A percentile compares a stretch with the other conserved stretches of the same genome.
phyloP scores from a whole-genome alignment of 2,888 invertebrate species.

The Xanthorhoe spadicearia region DNA sequence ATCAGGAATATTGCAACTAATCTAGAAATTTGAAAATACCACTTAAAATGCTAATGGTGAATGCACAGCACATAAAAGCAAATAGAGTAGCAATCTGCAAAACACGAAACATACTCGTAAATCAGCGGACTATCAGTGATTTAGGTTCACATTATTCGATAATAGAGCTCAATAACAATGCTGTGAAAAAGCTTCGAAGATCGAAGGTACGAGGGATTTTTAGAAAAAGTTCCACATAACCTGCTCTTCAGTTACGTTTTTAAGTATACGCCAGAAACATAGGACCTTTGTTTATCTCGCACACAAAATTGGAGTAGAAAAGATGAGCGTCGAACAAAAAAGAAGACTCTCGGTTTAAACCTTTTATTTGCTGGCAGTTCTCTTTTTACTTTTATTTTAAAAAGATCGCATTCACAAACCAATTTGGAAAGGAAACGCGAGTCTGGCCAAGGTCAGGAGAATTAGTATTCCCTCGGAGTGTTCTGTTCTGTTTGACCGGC shows the following conservation, averaged over 20 bases:
- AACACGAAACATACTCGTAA: slow-evolving; percentile 22
- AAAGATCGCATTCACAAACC: slow-evolving; percentile 83
- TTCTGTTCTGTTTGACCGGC: slow-evolving; percentile 75
- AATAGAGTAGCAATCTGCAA: slow-evolving; percentile 22
- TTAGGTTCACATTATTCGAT: slow-evolving; percentile 27
- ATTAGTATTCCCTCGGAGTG: slow-evolving; percentile 81
- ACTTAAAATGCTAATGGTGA: slow-evolving; percentile 7
- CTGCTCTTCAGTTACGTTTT: slow-evolving; percentile 8
- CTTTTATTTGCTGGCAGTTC: slow-evolving; percentile 75
- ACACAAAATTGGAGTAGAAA: slow-evolving; percentile 67
- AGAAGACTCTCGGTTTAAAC: slow-evolving; percentile 72
- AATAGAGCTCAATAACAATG: slow-evolving; percentile 22
- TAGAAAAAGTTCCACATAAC: slow-evolving; percentile 22
- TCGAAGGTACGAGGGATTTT: slow-evolving; percentile 3
- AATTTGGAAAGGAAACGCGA: slow-evolving; percentile 85
- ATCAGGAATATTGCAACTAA: neutral
- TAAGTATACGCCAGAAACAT: slow-evolving; percentile 46
- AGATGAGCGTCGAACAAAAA: slow-evolving; percentile 72
- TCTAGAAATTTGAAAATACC: neutral
- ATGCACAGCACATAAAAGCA: slow-evolving; percentile 14
- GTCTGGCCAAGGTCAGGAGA: slow-evolving; percentile 79
- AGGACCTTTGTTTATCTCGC: slow-evolving; percentile 51
- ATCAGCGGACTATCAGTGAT: slow-evolving; percentile 28
- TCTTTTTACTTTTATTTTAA: slow-evolving; percentile 83
- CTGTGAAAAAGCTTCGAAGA: slow-evolving; percentile 13